Evolutionary conservation across 2,888 invertebrate genomes (phyloP), one percentile per base, ranked within the genome.

Genomic region (Drosophila borborema): DNA sequence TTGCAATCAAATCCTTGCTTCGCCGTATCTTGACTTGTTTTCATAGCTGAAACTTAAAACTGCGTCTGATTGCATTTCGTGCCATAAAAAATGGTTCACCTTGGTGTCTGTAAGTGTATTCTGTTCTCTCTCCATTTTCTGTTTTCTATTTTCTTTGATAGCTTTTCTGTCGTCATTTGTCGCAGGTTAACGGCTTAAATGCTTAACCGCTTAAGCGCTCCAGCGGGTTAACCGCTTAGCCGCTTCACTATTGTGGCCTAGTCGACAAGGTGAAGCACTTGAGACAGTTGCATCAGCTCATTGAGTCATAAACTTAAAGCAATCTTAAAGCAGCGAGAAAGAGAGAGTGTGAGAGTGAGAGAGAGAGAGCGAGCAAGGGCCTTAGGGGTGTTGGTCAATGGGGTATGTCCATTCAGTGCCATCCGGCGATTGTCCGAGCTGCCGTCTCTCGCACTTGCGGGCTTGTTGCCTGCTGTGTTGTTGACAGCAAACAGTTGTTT

Each of bases 401-500:
- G 55, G 49, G 49, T 51, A 28, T 79, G 70, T 66, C 64, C 61
- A 34, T 40, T 59, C 61, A 60, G 18, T n/a, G 55, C 41, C 55
- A 28, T 40, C 55, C 38, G 12, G 40, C 55, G 54, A 55, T 76
- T 73, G 59, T 64, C 53, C 59, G 58, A 51, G 55, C 71, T 66
- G 66, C 34, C 16, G 1, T 43, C 31, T 14, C n/a, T 14, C 45
- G 14, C 9, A 28, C 23, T 6, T 9, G 28, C 53, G 63, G 58
- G 60, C 54, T 67, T 61, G 80, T 68, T 60, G 54, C 70, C 74
- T 77, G 88, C 69, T 84, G 84, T 86, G 86, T 69, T 71, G 85
- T 72, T 89, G 86, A 86, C 89, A 86, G 87, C 87, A 87, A 89
- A 86, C 89, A 89, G 87, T 86, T 86, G 89, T 89, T 86, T 86